Conservation (phyloP, 2,113 vertebrate species). For the Nothocercus julius region DNA sequence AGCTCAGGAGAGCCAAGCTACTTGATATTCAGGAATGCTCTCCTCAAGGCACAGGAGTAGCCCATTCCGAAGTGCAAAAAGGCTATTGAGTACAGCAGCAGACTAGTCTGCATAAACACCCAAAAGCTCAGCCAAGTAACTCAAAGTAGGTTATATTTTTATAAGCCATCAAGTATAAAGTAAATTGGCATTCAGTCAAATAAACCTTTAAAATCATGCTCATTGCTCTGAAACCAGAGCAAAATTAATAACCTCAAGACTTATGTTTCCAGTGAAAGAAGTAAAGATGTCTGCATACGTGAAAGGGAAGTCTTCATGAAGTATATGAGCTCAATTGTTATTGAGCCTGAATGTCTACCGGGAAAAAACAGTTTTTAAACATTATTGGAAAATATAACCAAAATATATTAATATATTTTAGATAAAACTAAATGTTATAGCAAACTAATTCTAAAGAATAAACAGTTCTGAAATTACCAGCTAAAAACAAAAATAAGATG, state of each 20-base stretch:
- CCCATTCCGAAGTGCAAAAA: background rate
- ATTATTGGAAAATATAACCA: background rate
- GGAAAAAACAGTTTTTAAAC: background rate
- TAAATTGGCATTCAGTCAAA: slow-evolving; percentile 30
- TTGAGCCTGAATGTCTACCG: background rate
- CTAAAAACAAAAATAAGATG: background rate
- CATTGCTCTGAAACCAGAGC: background rate
- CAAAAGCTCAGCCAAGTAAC: background rate
- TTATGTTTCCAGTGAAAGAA: background rate
- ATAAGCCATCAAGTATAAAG: background rate
- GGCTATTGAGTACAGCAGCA: slow-evolving; percentile 6
- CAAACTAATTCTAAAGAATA: background rate
- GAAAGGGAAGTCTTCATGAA: background rate
- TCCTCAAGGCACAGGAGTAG: background rate
- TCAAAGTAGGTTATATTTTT: background rate
- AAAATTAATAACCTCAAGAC: slow-evolving; percentile 18
- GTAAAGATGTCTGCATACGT: background rate
- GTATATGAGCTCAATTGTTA: background rate
- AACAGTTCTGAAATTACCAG: background rate
- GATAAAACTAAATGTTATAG: rapidly evolving
- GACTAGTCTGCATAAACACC: background rate
- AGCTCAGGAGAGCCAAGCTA: background rate
- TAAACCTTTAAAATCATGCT: slow-evolving; percentile 31
- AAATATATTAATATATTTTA: background rate
- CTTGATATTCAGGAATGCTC: background rate